Base-by-base conservation (phyloP, 2,888 invertebrate species). In the Tetragnatha montana region DNA sequence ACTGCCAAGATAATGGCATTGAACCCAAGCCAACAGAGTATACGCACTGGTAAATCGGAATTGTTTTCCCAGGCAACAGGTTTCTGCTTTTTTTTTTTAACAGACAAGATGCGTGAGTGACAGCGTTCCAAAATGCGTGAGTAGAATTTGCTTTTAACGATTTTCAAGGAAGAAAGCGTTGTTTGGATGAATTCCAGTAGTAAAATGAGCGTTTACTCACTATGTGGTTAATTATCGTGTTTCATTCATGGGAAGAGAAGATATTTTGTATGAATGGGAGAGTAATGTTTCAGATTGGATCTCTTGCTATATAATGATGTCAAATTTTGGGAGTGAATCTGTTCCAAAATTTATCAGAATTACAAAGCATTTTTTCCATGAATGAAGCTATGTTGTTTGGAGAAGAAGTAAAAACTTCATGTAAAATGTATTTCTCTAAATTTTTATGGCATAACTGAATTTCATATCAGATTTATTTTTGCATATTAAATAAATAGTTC, bases 131-230 rank as follows among this genome's bases (percentile, higher is more conserved):
- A 74, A 60, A 12, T 35, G 35, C 60, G 82, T 73, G 74, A 17
- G 73, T 51, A 21, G 60, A 82, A 73, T 35, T 2, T 71, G 51
- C 73, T 50, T 82, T 82, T 73, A 73, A 82, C 22, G 21, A 71
- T 17, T 73, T 50, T 82, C 82, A 82, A 82, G 22, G 73, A 78
- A 50, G 78, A 51, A 78, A 21, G 19, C 12, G 19, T 21, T 73
- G 81, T 82, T 82, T 82, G 82, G 82, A 74, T 50, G 21, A 74
- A 74, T 35, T 82, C 82, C 82, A 74, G 74, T 73, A 14, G 74
- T 14, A 82, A 22, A 35, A 10, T 35, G 14, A 74, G 73, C 22
- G 73, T 71, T 69, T 35, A 47, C n/a, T 35, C 69, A 12, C 82
- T 19, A 71, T 81, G 70, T 51, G 8, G n/a, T 8, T 6, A 17